phyloP scores from a whole-genome alignment of 92 coral and sea anemone genomes.

The Metridium senile region DNA sequence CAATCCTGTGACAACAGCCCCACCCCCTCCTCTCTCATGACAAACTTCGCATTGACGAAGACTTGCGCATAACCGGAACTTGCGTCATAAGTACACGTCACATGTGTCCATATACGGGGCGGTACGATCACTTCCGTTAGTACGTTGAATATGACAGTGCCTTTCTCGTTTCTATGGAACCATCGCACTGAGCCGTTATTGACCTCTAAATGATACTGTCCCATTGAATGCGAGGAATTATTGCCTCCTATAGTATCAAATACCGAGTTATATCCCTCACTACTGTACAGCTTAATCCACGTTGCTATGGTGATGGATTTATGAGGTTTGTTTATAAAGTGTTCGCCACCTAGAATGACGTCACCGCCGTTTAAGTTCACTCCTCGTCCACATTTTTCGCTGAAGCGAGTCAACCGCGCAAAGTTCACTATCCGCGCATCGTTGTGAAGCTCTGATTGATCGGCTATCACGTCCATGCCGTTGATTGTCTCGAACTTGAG shows the following conservation, averaged over 20 bases:
- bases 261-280: conserved; percentile 70
- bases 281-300: conserved; percentile 80
- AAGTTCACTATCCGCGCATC: conserved; percentile 88
- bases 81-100: conserved; percentile 85
- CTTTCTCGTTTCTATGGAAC: conserved; percentile 86
- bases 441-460: conserved; percentile 80
- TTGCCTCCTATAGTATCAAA: conserved; percentile 95
- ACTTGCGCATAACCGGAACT: conserved; percentile 78
- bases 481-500: conserved; percentile 89
- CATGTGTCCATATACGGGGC: conserved; percentile 88
- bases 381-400: conserved; percentile 94
- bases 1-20: conserved; percentile 96
- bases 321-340: conserved; percentile 76
- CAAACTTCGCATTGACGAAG: conserved; percentile 91
- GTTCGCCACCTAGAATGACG: conserved; percentile 77
- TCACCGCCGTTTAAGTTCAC: conserved; percentile 93
- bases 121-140: conserved; percentile 79
- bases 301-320: conserved; percentile 80
- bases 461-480: conserved; percentile 76
- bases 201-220: conserved; percentile 82
- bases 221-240: conserved; percentile 74
- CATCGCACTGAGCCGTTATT: conserved; percentile 78
- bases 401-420: conserved; percentile 84
- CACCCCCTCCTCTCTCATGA: conserved; percentile 77
- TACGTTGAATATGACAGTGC: conserved; percentile 73